Evolutionary conservation across 2,888 invertebrate species (phyloP), one percentile per base, ranked within the genome.

Genomic region (Chesias legatella): DNA sequence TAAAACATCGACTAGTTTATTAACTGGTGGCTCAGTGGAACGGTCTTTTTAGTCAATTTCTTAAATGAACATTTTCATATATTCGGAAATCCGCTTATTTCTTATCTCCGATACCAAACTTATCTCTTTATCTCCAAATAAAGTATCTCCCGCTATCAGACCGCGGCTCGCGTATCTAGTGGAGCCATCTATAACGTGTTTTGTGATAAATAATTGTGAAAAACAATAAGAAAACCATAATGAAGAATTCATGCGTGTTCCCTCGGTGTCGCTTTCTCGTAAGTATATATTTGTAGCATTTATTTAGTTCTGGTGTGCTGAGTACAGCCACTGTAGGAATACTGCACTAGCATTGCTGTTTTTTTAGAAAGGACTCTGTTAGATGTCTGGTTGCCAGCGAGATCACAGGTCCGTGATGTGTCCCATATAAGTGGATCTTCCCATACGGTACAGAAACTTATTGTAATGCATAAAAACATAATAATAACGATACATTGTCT

Each of bases 181-280:
- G 54, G 52, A 27, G 26, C 23, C 10, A 23, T 31, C 28, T 39
- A 27, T 17, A 20, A 6, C 6, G 21, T 32, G 23, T 35, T 26
- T 30, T 32, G 32, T 29, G 35, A 28, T 38, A 33, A 7, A 33
- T 20, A 11, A 11, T 36, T 25, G 4, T 22, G 10, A 32, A 31
- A 17, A 23, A 13, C 10, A 13, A 1, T 11, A 46, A 29, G 36
- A 84, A 82, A 17, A 17, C 5, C 13, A 5, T 3, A 3, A 17
- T 17, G 83, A 78, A 73, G 61, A 61, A 59, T 23, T 73, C 75
- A 7, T 83, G 84, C 48, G 47, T 80, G n/a, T 31, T 83, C 7
- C 81, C 82, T 9, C 76, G 84, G 54, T 83, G 83, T 49, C 67
- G 63, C 5, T 47, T 47, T 23, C 58, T 81, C 41, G 84, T 84